Evolutionary conservation across 2,797 vertebrate genomes (phyloP).

Genomic region (Esox masquinongy): DNA sequence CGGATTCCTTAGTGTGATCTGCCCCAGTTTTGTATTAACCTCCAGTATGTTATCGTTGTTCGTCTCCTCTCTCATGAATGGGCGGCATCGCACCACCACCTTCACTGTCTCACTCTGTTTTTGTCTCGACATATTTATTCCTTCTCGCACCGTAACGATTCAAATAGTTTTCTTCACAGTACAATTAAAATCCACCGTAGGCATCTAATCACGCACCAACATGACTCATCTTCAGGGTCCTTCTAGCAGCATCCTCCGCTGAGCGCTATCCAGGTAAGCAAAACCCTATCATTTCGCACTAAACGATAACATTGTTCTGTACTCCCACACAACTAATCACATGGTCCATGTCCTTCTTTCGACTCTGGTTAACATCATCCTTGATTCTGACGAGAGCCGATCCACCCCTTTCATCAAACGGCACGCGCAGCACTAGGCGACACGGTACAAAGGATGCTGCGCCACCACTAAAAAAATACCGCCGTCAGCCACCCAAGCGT

Average conservation of each 20-base stretch:
- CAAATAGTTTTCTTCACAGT: constrained; percentile 10
- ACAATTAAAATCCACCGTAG: constrained; percentile 3
- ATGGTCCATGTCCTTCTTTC: constrained; percentile 11
- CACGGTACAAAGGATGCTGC: constrained; percentile 32
- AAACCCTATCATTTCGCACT: constrained; percentile 3
- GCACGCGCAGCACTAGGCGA: constrained; percentile 20
- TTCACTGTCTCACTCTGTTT: constrained; percentile 85
- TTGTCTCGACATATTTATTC: constrained; percentile 72
- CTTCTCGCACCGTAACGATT: constrained; percentile 10
- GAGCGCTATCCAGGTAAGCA: constrained; percentile 1
- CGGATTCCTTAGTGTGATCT: constrained; percentile 89
- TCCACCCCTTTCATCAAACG: constrained; percentile 43
- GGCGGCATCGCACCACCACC: constrained; percentile 96
- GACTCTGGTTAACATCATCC: constrained; percentile 1
- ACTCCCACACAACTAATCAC: constrained; percentile 31
- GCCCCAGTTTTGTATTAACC: constrained; percentile 88
- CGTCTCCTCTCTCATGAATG: constrained; percentile 82
- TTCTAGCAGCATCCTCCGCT: constrained; percentile 25
- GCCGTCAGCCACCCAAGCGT: constrained; percentile 24
- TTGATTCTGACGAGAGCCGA: constrained; percentile 26
- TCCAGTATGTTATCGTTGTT: constrained; percentile 80
- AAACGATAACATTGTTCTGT: background rate
- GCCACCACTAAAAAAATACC: constrained; percentile 15
- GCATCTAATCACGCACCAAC: background rate
- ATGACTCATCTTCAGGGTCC: constrained; percentile 31